A percentile compares a stretch with the other conserved stretches of the same genome.
Evolutionary conservation across 1,140 invertebrate genomes (phyloP).

Genomic region (Xylocopa sonorina): DNA sequence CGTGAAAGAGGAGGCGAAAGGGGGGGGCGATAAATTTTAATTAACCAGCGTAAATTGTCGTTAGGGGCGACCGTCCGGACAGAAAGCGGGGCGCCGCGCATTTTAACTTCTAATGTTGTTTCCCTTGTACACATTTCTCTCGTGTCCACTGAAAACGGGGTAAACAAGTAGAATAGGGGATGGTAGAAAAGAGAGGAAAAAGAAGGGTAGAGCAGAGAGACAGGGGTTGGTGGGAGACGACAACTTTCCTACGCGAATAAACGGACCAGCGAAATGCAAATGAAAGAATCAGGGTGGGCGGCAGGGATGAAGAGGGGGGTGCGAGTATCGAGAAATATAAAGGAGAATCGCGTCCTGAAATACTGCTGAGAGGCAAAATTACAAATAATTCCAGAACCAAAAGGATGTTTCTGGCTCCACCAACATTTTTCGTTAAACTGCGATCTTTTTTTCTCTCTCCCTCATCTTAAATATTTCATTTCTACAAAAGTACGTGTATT

Average conservation of each 20-base stretch:
- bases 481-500: too few species aligned
- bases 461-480: too few species aligned
- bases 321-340: background rate
- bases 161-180: background rate
- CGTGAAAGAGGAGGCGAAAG: too few species aligned
- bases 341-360: too few species aligned
- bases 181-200: background rate
- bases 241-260: background rate
- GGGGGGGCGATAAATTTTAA: background rate
- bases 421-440: too few species aligned
- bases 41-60: background rate
- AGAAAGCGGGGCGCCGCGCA: background rate
- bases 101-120: background rate
- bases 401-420: too few species aligned
- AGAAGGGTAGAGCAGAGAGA: too few species aligned
- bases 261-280: background rate
- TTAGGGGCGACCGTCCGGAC: background rate
- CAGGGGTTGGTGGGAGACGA: background rate
- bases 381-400: too few species aligned
- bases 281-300: background rate
- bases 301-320: background rate
- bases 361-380: too few species aligned
- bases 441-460: too few species aligned
- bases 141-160: slow-evolving; percentile 2
- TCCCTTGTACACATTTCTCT: background rate